Percentiles rank a stretch among this genome's conserved stretches.
These are phyloP conservation scores for Riparia riparia DNA, from an alignment of 2,113 vertebrate species.

Conservation along the genomic window DNA sequence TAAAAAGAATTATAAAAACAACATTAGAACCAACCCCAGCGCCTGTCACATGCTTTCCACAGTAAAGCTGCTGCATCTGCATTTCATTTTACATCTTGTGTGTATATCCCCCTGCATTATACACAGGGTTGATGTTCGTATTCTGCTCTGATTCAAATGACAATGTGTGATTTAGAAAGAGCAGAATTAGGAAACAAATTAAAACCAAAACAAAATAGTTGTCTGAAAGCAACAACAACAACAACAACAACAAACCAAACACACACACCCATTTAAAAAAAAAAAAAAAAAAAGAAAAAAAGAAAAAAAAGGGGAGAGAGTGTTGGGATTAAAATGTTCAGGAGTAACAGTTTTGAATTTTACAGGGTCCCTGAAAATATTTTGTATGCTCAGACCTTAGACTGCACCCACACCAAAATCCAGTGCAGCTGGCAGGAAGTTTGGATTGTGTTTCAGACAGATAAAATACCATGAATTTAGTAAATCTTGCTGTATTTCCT, in stretches of 20 bases:
- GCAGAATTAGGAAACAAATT: neutral
- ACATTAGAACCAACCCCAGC: neutral
- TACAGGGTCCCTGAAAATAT: neutral
- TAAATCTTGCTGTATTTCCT: neutral
- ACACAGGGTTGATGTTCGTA: neutral
- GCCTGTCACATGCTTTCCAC: neutral
- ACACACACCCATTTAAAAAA: too few relatives aligned
- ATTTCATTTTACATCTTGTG: neutral
- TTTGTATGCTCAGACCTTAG: neutral
- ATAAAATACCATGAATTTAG: neutral
- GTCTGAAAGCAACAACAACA: neutral
- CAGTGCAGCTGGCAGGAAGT: neutral
- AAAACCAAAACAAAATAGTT: neutral
- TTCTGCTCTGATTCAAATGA: neutral
- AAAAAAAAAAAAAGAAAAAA: neutral
- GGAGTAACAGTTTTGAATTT: neutral
- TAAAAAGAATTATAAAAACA: neutral
- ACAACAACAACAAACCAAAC: too few relatives aligned
- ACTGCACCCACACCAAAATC: neutral
- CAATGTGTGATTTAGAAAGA: neutral
- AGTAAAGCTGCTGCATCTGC: neutral
- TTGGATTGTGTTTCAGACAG: neutral
- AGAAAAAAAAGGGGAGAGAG: neutral
- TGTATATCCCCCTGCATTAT: neutral
- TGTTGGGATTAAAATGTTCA: neutral